These are phyloP conservation scores for Cryptocephalus primarius DNA, from an alignment of 2,888 invertebrate genomes.

Conservation along the genomic window DNA sequence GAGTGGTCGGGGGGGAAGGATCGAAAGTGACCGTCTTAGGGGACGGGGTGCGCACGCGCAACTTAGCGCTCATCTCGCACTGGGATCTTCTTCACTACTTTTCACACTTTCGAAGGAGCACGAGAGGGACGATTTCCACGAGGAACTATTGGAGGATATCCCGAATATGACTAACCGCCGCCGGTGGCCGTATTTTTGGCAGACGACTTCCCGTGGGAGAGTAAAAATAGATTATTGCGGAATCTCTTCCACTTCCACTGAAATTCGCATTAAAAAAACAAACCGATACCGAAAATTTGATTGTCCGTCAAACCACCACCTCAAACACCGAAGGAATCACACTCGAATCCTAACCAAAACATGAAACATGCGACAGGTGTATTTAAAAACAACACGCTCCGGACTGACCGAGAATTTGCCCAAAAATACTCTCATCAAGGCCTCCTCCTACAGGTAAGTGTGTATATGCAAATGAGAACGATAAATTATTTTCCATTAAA, in stretches of 20 bases:
- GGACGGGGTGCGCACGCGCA: slow-evolving; percentile 55
- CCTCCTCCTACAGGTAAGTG: background rate
- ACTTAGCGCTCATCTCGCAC: slow-evolving; percentile 40
- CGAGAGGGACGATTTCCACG: too few relatives aligned
- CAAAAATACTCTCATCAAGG: background rate
- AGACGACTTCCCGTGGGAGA: slow-evolving; percentile 19
- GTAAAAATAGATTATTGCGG: slow-evolving; percentile 32
- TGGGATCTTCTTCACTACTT: slow-evolving; percentile 2
- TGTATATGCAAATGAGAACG: slow-evolving; percentile 3
- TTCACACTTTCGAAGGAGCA: background rate
- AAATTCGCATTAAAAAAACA: slow-evolving; percentile 5
- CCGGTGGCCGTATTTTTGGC: slow-evolving; percentile 27
- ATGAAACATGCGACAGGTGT: too few relatives aligned
- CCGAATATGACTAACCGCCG: slow-evolving; percentile 26
- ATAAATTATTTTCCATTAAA: background rate
- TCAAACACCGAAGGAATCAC: too few relatives aligned
- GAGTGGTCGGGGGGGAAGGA: slow-evolving; percentile 47
- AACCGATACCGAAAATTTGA: background rate
- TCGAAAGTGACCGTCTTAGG: slow-evolving; percentile 56
- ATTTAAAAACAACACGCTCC: too few relatives aligned
- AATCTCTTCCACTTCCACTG: slow-evolving; percentile 26
- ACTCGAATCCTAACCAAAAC: too few relatives aligned
- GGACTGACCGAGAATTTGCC: too few relatives aligned
- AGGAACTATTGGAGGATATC: background rate
- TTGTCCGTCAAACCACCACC: too few relatives aligned